Evolutionary conservation across 92 coral and sea anemone genomes (phyloP).

Genomic region (Palythoa grandiflora): DNA sequence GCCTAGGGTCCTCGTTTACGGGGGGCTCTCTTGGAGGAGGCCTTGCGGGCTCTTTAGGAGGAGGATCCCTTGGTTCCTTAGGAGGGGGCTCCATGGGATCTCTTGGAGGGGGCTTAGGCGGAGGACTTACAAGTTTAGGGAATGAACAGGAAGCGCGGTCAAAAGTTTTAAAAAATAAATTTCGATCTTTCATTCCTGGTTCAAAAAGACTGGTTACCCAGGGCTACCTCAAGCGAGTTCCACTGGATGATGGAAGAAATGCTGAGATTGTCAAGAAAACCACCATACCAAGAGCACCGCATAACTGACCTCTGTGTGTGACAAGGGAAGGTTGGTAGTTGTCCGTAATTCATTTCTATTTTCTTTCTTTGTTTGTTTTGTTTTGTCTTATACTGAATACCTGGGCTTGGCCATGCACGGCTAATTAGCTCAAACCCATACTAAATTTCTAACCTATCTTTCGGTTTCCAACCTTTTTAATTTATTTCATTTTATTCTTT

Average conservation of each 20-base stretch:
- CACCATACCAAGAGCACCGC: constrained; percentile 65
- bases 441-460: too few species aligned
- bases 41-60: constrained; percentile 76
- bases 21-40: constrained; percentile 64
- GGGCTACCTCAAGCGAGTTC: constrained; percentile 66
- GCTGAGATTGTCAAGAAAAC: constrained; percentile 83
- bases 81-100: constrained; percentile 55
- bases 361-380: not conserved
- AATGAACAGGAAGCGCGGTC: constrained; percentile 66
- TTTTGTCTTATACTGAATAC: not conserved
- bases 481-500: too few species aligned
- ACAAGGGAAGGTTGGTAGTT: not conserved
- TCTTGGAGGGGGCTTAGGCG: constrained; percentile 48
- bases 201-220: constrained; percentile 54
- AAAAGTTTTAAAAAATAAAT: constrained; percentile 49
- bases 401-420: not conserved
- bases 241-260: constrained; percentile 76
- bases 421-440: too few species aligned
- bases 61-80: constrained; percentile 18
- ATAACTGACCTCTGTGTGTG: not conserved
- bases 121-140: constrained; percentile 54
- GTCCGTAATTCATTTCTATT: not conserved
- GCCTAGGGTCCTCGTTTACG: constrained; percentile 35
- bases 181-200: constrained; percentile 78
- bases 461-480: too few species aligned